Base-by-base conservation (phyloP, 2,113 vertebrate species). In the Bufo bufo region DNA sequence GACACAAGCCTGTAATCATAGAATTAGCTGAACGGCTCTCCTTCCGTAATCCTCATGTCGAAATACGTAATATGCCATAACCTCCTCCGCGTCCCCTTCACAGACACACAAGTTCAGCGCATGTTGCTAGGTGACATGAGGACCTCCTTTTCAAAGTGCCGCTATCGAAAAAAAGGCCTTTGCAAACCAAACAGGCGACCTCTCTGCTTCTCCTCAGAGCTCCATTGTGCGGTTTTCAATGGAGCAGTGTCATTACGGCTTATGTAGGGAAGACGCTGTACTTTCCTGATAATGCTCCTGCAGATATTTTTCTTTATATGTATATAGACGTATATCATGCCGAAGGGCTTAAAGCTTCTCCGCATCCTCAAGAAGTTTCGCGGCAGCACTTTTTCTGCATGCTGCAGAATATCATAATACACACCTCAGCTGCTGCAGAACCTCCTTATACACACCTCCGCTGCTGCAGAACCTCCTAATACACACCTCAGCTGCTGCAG, bases 61-160 rank as follows among this genome's bases (percentile, higher is more conserved):
- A 69, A 56, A 86, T 54, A 43, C 61, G 74, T 79, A 86, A 80
- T 80, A 47, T 83, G 63, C 50, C 19, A 45, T 69, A 54, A 47
- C 23, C 77, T 54, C 85, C 71, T 80, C 77, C 61, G 50, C 77
- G 20, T 87, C 49, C 77, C 45, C 50, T 20, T 50, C 77, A 58
- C 50, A 78, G 52, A 58, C 61, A 80, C 77, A 86, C 45, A 56
- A 43, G 43, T 78, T 10, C 13, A 65, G 47, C 65, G 45, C 58
- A 17, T 19, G 85, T 86, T 86, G 85, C 85, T 86, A 63, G 65
- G 85, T 49, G 74, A 86, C 61, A 56, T 9, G 13, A 56, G 59
- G 61, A 19, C 77, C 77, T 79, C 58, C 50, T 80, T n/a, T 71
- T 71, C 61, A 66, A 66, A 52, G 72, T 12, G 49, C 61, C 45